These are phyloP conservation scores for Rhynchophorus ferrugineus DNA, from an alignment of 1,140 invertebrate genomes.

Conservation along the genomic window DNA sequence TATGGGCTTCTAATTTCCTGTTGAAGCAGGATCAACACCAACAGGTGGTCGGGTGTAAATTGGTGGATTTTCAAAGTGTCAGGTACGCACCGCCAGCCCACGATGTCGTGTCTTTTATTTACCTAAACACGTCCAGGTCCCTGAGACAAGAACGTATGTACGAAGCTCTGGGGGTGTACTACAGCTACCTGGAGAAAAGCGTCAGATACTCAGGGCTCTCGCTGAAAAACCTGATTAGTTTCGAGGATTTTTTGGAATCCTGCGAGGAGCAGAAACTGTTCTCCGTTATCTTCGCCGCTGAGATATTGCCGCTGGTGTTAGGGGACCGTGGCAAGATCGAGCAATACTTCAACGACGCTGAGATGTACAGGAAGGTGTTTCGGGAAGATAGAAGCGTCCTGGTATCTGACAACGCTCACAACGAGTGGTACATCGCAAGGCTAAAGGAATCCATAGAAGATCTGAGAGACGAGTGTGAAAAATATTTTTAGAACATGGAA, in stretches of 20 bases:
- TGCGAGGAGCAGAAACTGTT: conserved; percentile 32
- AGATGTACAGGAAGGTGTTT: conserved; percentile 14
- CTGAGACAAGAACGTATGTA: conserved; percentile 34
- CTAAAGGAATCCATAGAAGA: conserved; percentile 27
- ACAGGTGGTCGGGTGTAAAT: conserved; percentile 34
- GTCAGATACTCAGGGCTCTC: conserved; percentile 18
- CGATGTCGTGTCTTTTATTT: conserved; percentile 41
- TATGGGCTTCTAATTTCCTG: conserved; percentile 44
- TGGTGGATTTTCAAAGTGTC: conserved; percentile 44
- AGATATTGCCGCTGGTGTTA: conserved; percentile 29
- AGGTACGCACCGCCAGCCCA: conserved; percentile 43
- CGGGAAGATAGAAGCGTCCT: conserved; percentile 25
- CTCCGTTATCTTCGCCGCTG: conserved; percentile 24
- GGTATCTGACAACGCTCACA: conserved; percentile 21
- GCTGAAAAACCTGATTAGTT: conserved; percentile 22
- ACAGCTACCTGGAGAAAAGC: conserved; percentile 26
- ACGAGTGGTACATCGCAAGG: conserved; percentile 20
- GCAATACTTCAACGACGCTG: conserved; percentile 19
- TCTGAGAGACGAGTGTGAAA: conserved; percentile 29
- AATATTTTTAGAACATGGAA: too few relatives aligned
- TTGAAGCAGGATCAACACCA: conserved; percentile 36
- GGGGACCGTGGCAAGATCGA: conserved; percentile 15
- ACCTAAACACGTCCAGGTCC: conserved; percentile 38
- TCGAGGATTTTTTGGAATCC: conserved; percentile 27
- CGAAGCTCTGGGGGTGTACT: conserved; percentile 29